These are phyloP conservation scores for Rhincodon typus DNA, from an alignment of 2,797 vertebrate species.

Conservation along the genomic window DNA sequence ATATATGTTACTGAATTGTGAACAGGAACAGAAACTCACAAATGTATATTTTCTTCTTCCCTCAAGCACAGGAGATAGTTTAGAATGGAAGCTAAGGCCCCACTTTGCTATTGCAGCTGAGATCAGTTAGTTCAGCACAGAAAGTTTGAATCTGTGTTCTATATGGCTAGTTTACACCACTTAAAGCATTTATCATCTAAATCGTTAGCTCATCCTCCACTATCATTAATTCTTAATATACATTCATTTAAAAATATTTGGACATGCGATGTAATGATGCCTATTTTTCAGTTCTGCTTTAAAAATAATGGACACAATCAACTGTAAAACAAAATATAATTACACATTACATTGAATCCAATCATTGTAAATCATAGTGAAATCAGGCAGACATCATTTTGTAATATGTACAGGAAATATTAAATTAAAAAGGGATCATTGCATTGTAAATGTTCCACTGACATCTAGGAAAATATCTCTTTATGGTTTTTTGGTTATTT, in stretches of 20 bases:
- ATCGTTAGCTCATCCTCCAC: neutral
- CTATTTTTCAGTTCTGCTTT: neutral
- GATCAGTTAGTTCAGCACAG: neutral
- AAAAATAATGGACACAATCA: neutral
- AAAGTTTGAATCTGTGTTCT: neutral
- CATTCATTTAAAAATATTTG: no score
- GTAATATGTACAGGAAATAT: neutral
- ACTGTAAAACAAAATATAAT: neutral
- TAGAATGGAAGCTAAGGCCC: neutral
- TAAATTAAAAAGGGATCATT: neutral
- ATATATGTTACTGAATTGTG: neutral
- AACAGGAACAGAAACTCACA: neutral
- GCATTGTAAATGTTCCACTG: neutral
- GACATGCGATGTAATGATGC: neutral
- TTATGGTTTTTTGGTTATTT: neutral
- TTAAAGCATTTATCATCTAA: neutral
- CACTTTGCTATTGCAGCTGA: no score
- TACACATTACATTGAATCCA: neutral
- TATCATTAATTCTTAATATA: neutral
- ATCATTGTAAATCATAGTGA: neutral
- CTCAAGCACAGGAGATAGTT: neutral
- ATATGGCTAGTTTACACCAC: neutral
- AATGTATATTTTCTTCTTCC: neutral
- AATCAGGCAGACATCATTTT: neutral
- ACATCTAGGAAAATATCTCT: neutral